Evolutionary conservation across 1,140 invertebrate genomes (phyloP), one percentile per base, ranked within the genome.

Genomic region (Diorhabda elongata): DNA sequence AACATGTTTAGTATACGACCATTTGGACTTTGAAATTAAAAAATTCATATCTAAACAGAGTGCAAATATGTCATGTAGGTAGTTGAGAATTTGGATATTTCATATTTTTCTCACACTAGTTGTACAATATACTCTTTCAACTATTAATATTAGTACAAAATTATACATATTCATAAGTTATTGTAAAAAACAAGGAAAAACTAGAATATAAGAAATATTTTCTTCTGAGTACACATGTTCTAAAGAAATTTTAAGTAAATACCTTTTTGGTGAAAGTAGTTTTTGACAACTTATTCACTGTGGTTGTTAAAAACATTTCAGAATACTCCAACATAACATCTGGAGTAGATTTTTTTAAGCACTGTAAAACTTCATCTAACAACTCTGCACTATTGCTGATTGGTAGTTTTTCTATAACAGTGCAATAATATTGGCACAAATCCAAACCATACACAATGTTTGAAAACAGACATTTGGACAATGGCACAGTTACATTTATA

Each of bases 401-500:
- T 60, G 75, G 73, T 6, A 80, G 69, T 45, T 66, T 62, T 52
- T 70, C 59, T 44, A 76, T 70, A 43, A 75, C 67, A 58, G 67
- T 71, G 59, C 71, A 69, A 67, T 71, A 79, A 63, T 72, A 61
- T 57, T 65, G 47, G 56, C 69, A 66, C 43, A 79, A 56, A 66
- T 79, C 69, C 42, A 77, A 52, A 6, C 71, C 72, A 58, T 75
- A 69, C 7, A 76, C 67, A 26, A 78, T 68, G 65, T 74, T 76
- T 3, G 73, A 70, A 44, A 80, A 69, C 2, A 80, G 47, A 68
- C 74, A 80, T 69, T 74, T 77, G 2, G 78, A 79, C 42, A 78
- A 47, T 56, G 71, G 69, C 26, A 78, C 77, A 56, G 75, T 75
- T 58, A 76, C 73, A 65, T 76, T 75, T 8, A 76, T 72, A 44